Conservation (phyloP, 2,888 invertebrate genomes). For the Drosophila cognata region DNA sequence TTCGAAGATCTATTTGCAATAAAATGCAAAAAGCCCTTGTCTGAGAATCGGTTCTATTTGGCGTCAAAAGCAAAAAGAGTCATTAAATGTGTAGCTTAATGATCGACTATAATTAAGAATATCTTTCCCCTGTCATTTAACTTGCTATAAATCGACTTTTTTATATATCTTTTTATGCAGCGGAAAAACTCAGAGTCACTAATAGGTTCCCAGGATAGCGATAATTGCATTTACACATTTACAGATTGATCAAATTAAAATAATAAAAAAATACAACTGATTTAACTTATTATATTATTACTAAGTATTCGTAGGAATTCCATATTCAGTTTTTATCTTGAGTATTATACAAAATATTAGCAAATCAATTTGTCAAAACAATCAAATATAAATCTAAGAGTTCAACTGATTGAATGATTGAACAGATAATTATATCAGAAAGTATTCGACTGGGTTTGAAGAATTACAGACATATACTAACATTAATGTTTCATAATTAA, state of each 20-base stretch:
- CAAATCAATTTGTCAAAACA: too few relatives aligned
- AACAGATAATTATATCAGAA: too few relatives aligned
- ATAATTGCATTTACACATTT: slow-evolving; percentile 3
- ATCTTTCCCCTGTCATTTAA: slow-evolving; percentile 11
- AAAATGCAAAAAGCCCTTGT: slow-evolving; percentile 17
- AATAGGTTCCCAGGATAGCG: slow-evolving; percentile 14
- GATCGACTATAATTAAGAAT: slow-evolving; percentile 23
- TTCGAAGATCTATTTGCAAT: background rate
- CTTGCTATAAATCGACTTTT: slow-evolving; percentile 2
- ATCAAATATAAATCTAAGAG: background rate
- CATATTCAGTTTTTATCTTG: background rate
- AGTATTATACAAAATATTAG: accelerated
- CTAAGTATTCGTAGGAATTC: background rate
- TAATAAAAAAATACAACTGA: too few relatives aligned
- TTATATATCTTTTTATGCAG: slow-evolving; percentile 3
- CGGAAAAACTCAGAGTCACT: slow-evolving; percentile 4
- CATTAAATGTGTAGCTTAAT: slow-evolving; percentile 46
- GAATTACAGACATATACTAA: too few relatives aligned
- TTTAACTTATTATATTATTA: background rate
- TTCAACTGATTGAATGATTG: background rate
- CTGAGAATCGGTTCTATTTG: slow-evolving; percentile 8
- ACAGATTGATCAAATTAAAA: background rate
- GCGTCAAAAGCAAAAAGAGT: slow-evolving; percentile 3
- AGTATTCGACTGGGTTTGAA: too few relatives aligned
- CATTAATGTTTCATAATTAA: background rate